Conservation (phyloP, 2,113 vertebrate genomes). For the Varanus salvator region DNA sequence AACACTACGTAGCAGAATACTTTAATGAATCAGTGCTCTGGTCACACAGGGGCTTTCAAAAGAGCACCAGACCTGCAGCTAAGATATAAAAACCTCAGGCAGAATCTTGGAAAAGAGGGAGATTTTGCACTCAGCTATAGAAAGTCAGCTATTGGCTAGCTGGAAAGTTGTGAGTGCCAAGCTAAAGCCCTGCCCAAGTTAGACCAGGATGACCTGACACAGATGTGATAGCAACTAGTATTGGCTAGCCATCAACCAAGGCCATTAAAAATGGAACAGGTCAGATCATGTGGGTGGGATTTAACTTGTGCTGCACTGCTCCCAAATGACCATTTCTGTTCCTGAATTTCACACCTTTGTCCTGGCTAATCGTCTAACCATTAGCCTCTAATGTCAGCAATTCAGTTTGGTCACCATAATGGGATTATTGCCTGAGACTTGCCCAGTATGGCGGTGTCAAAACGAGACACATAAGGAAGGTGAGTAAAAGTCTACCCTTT, state of each 20-base stretch:
- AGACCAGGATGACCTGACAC: constrained; percentile 6
- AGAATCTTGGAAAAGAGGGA: neutral
- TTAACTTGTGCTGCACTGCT: neutral
- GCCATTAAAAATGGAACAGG: neutral
- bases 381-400: neutral
- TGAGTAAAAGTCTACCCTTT: neutral
- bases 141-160: constrained; percentile 16
- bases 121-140: neutral
- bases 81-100: neutral
- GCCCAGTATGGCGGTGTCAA: neutral
- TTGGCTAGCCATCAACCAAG: neutral
- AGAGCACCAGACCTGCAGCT: neutral
- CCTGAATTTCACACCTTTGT: neutral
- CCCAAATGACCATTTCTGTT: neutral
- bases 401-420: neutral
- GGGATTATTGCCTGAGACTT: constrained; percentile 53
- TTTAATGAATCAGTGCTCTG: neutral
- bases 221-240: neutral
- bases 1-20: neutral
- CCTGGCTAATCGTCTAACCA: neutral
- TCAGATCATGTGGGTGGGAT: neutral
- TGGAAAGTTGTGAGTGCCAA: neutral
- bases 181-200: neutral
- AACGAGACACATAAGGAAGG: neutral
- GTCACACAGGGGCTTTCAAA: neutral